Evolutionary conservation across 1,140 invertebrate genomes (phyloP).

Genomic region (Conopomorpha cramerella): DNA sequence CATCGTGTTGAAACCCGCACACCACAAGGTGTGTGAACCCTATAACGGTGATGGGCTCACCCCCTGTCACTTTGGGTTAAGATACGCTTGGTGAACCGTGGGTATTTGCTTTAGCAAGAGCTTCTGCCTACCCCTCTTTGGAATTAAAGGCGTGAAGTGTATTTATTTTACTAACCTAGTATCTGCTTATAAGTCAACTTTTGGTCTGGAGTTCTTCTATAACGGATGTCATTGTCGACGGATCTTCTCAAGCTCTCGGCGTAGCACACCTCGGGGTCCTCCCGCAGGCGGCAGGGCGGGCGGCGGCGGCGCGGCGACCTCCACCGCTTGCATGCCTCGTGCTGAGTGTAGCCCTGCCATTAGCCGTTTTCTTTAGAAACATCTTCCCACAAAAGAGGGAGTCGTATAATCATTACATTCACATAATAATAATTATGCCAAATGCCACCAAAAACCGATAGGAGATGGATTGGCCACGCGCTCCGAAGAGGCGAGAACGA

Average conservation of each 20-base stretch:
- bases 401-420: too few species aligned
- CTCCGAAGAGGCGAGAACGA: too few species aligned
- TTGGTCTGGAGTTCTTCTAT: constrained; percentile 46
- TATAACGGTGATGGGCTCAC: background rate
- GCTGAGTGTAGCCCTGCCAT: constrained; percentile 24
- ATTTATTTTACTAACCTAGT: constrained; percentile 34
- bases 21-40: background rate
- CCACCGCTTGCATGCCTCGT: constrained; percentile 27
- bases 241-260: constrained; percentile 47
- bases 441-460: too few species aligned
- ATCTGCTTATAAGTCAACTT: constrained; percentile 56
- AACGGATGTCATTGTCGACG: constrained; percentile 61
- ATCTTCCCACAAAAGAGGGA: too few species aligned
- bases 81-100: background rate
- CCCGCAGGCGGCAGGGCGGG: constrained; percentile 28
- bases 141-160: background rate
- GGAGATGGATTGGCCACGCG: too few species aligned
- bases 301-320: constrained; percentile 18
- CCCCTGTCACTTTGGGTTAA: background rate
- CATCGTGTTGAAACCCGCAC: background rate
- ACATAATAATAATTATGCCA: too few species aligned
- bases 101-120: background rate
- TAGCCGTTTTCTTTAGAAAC: too few species aligned
- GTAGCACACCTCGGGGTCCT: constrained; percentile 55
- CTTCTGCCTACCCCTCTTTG: background rate